A percentile compares a stretch with the other conserved stretches of the same genome.
These are phyloP conservation scores for Apoda limacodes DNA, from an alignment of 2,888 invertebrate genomes.

Conservation along the genomic window DNA sequence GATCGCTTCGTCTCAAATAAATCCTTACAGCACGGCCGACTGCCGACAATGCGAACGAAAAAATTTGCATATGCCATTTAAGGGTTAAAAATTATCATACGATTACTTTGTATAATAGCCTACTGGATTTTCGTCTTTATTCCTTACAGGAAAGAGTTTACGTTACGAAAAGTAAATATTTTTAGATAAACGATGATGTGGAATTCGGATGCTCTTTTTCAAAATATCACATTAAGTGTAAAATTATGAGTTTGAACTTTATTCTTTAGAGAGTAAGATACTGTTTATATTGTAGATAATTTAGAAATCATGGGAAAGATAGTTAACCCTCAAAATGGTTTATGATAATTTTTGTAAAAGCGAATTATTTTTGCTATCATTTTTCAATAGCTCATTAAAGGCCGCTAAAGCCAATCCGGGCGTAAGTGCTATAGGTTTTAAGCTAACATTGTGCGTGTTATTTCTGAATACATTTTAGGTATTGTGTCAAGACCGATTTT, in stretches of 20 bases:
- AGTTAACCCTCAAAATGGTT: constrained; percentile 47
- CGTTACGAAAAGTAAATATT: too few relatives aligned
- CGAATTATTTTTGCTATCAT: constrained; percentile 66
- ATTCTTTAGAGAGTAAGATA: rapidly evolving
- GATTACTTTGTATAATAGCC: constrained; percentile 26
- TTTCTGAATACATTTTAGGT: constrained; percentile 37
- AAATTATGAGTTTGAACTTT: constrained; percentile 7
- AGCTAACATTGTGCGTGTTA: constrained; percentile 34
- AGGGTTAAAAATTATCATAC: constrained; percentile 48
- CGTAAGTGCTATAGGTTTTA: constrained; percentile 51
- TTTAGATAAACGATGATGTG: constrained; percentile 23
- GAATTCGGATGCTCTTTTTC: constrained; percentile 35
- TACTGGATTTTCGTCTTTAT: too few relatives aligned
- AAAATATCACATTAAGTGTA: constrained; percentile 12
- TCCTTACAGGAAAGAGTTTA: too few relatives aligned
- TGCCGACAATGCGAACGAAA: constrained; percentile 24
- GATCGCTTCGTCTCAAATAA: constrained; percentile 23
- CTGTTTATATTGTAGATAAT: too few relatives aligned
- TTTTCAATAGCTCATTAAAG: constrained; percentile 69
- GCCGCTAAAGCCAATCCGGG: constrained; percentile 41
- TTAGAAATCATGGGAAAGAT: constrained; percentile 34
- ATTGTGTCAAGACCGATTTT: constrained; percentile 60
- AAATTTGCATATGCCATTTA: constrained; percentile 62
- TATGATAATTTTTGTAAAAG: constrained; percentile 52
- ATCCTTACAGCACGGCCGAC: constrained; percentile 26